These are phyloP conservation scores for Venustaconcha ellipsiformis DNA, from an alignment of 1,140 invertebrate species.

Conservation along the genomic window DNA sequence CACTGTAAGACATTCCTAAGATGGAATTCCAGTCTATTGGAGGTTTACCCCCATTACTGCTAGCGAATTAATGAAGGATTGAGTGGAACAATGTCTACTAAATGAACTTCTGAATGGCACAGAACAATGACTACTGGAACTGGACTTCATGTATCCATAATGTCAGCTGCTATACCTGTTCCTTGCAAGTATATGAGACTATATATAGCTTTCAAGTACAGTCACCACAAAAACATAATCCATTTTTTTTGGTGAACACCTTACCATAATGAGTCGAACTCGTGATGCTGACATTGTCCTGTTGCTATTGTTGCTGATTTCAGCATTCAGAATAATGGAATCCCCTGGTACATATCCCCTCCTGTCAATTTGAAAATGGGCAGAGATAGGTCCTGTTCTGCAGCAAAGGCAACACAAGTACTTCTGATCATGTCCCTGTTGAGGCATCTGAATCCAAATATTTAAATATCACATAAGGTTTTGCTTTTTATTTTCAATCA, in stretches of 20 bases:
- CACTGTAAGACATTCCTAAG: no score
- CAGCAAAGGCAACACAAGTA: conserved; percentile 57
- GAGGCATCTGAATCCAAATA: conserved; percentile 13
- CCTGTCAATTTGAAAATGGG: conserved; percentile 36
- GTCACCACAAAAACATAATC: background rate
- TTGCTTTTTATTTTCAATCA: background rate
- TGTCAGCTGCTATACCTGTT: no score
- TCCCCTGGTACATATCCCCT: conserved; percentile 54
- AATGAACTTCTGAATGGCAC: no score
- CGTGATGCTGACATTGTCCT: conserved; percentile 27
- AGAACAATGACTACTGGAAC: no score
- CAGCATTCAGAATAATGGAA: conserved; percentile 37
- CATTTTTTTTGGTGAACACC: background rate
- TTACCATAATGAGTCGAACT: conserved; percentile 38
- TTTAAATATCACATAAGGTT: conserved; percentile 4
- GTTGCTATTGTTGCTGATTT: conserved; percentile 40
- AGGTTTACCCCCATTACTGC: no score
- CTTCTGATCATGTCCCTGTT: conserved; percentile 24
- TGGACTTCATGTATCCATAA: no score
- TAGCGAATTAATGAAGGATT: no score
- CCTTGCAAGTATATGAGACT: no score
- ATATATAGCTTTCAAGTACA: background rate
- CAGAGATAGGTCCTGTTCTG: conserved; percentile 54
- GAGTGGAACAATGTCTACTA: no score
- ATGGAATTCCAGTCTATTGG: no score